Evolutionary conservation across 2,113 vertebrate genomes (phyloP).

Genomic region (Prinia subflava): DNA sequence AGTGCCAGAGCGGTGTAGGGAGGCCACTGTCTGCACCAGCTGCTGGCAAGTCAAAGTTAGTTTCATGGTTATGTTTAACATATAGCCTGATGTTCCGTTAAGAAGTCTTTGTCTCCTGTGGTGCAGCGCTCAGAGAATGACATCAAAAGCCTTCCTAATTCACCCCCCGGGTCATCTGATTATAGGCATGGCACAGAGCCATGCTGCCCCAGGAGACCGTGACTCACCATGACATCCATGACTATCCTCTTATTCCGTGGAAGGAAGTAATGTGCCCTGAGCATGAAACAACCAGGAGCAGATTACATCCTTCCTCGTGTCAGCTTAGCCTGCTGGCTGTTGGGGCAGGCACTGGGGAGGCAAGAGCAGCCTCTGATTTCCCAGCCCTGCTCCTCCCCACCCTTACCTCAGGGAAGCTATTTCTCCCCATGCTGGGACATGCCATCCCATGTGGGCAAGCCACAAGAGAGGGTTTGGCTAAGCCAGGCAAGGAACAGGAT

Average conservation of each 20-base stretch:
- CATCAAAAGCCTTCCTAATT: slow-evolving; percentile 56
- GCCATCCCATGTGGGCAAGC: not conserved
- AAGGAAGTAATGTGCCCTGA: slow-evolving; percentile 38
- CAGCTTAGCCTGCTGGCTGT: not conserved
- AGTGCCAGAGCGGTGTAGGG: slow-evolving; percentile 42
- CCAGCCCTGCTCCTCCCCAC: not conserved
- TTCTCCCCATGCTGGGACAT: not conserved
- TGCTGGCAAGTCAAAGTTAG: slow-evolving; percentile 59
- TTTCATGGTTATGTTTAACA: slow-evolving; percentile 56
- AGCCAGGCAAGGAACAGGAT: not conserved
- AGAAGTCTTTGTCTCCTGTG: slow-evolving; percentile 39
- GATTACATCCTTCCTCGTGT: slow-evolving; percentile 30
- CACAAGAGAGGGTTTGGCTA: not conserved
- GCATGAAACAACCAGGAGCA: not conserved
- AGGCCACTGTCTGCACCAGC: slow-evolving; percentile 51
- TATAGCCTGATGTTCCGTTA: slow-evolving; percentile 17
- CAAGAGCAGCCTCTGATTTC: not conserved
- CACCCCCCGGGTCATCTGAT: not conserved
- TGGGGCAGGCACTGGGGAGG: not conserved
- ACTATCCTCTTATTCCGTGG: slow-evolving; percentile 7
- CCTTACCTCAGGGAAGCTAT: not conserved
- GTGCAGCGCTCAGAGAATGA: not conserved
- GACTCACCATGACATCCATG: slow-evolving; percentile 20
- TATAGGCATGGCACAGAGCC: slow-evolving; percentile 6
- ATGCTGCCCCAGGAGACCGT: not conserved